A percentile compares a stretch with the other conserved stretches of the same genome.
Evolutionary conservation across 2,113 vertebrate species (phyloP).

Genomic region (Periophthalmodon schlosseri): DNA sequence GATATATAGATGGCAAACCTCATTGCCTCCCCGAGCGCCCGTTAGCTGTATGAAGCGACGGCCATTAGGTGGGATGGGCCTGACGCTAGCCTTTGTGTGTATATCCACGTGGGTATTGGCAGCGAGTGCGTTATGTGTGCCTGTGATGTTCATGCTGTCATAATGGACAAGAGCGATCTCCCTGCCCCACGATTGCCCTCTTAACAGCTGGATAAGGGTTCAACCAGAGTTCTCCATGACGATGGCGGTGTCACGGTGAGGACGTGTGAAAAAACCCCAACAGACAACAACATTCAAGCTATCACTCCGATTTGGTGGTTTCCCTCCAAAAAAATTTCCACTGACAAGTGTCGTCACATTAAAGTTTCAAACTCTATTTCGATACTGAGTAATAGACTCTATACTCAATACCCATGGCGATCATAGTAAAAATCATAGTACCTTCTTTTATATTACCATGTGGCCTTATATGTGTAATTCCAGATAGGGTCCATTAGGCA

Average conservation of each 20-base stretch:
- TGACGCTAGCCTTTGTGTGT: slow-evolving; percentile 54
- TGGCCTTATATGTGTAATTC: too few relatives aligned
- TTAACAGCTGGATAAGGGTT: slow-evolving; percentile 74
- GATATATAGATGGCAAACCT: slow-evolving; percentile 77
- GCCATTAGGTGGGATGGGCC: slow-evolving; percentile 72
- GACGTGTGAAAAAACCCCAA: slow-evolving; percentile 64
- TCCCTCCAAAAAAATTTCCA: slow-evolving; percentile 48
- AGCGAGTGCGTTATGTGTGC: slow-evolving; percentile 29
- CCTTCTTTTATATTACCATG: too few relatives aligned
- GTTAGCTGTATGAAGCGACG: slow-evolving; percentile 67
- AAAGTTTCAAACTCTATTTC: too few relatives aligned
- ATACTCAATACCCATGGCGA: too few relatives aligned
- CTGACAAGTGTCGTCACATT: slow-evolving; percentile 13
- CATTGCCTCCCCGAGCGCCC: slow-evolving; percentile 74
- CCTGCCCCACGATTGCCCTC: slow-evolving; percentile 62
- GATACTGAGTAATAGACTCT: too few relatives aligned
- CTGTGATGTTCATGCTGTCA: slow-evolving; percentile 55
- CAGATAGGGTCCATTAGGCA: too few relatives aligned
- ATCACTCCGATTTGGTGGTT: slow-evolving; percentile 2
- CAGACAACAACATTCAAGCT: slow-evolving; percentile 6
- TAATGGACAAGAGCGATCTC: slow-evolving; percentile 64
- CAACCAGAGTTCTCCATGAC: slow-evolving; percentile 64
- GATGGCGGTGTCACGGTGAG: slow-evolving; percentile 61
- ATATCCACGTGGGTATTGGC: slow-evolving; percentile 27
- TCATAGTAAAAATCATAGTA: too few relatives aligned